Evolutionary conservation across 2,888 invertebrate genomes (phyloP), one percentile per base, ranked within the genome.

Genomic region (Syritta pipiens): DNA sequence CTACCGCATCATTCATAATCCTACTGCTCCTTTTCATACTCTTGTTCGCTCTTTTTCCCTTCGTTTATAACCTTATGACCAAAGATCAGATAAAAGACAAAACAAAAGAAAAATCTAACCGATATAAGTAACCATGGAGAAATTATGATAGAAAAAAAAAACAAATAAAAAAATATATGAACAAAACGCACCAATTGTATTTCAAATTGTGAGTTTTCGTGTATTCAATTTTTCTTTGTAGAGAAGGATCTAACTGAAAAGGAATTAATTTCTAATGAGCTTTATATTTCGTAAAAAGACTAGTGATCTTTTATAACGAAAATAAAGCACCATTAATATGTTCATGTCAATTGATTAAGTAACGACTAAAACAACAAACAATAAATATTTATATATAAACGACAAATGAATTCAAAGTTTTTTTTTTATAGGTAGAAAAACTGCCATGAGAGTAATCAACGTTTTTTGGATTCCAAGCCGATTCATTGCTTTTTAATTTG

Each of bases 331-430:
- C 28, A 37, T 24, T 24, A 40, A 10, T 26, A 48, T 44, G 10
- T 53, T 12, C 6, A 20, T 49, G 20, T 40, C 7, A 12, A 37
- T 44, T 40, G 3, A 24, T 44, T 32, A 59, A 32, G 10, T 10
- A 17, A 24, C n/a, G 10, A 30, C 48, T 37, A 37, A 37, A 17
- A 17, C 17, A 17, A 71, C 20, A 67, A 6, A 77, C 59, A 24
- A 69, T 55, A 74, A 17, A 60, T 0, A 9, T 9, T 67, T 5
- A 30, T 42, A 37, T 46, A 19, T 44, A 3, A 44, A 46, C 2
- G 40, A 42, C 22, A 74, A 72, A 74, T 74, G 79, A 79, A 79
- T 74, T 67, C 74, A 68, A 72, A 68, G 79, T 44, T 37, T 19
- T 26, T n/a, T n/a, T n/a, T n/a, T n/a, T n/a, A n/a, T n/a, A n/a